A percentile compares a stretch with the other conserved stretches of the same genome.
phyloP scores from a whole-genome alignment of 92 coral and sea anemone species.

The Anthopleura xanthogrammica region DNA sequence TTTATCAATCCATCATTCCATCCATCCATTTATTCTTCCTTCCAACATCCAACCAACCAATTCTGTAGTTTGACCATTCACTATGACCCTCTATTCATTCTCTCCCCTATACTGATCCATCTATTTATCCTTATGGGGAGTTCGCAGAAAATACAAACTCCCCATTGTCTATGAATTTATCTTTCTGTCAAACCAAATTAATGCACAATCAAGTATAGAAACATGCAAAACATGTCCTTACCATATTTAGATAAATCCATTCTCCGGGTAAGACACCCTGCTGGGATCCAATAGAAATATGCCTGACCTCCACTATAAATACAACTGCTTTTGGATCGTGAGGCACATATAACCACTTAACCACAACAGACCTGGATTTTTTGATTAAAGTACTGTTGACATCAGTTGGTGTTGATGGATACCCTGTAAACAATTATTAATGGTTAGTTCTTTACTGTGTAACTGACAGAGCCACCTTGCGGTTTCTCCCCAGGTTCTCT shows the following conservation, averaged over 20 bases:
- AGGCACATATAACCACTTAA: constrained; percentile 12
- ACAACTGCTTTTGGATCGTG: not conserved
- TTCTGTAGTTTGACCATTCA: too few relatives aligned
- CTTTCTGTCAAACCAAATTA: too few relatives aligned
- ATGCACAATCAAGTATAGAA: not conserved
- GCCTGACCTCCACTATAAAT: constrained; percentile 25
- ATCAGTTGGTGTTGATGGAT: not conserved
- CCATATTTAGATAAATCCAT: not conserved
- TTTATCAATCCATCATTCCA: not conserved
- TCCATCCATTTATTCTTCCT: too few relatives aligned
- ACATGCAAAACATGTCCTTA: not conserved
- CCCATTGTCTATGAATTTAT: too few relatives aligned
- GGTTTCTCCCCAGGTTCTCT: too few relatives aligned
- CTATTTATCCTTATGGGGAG: not conserved
- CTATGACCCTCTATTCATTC: too few relatives aligned
- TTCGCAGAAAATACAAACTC: too few relatives aligned
- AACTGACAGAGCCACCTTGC: too few relatives aligned
- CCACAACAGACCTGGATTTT: not conserved
- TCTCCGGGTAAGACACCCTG: not conserved
- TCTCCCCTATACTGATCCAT: too few relatives aligned
- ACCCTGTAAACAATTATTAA: not conserved
- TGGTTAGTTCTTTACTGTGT: too few relatives aligned
- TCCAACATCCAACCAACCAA: too few relatives aligned
- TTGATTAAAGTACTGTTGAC: not conserved
- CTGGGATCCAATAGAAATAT: not conserved